These are phyloP conservation scores for Macrochelys suwanniensis DNA, from an alignment of 2,797 vertebrate species.

Conservation along the genomic window DNA sequence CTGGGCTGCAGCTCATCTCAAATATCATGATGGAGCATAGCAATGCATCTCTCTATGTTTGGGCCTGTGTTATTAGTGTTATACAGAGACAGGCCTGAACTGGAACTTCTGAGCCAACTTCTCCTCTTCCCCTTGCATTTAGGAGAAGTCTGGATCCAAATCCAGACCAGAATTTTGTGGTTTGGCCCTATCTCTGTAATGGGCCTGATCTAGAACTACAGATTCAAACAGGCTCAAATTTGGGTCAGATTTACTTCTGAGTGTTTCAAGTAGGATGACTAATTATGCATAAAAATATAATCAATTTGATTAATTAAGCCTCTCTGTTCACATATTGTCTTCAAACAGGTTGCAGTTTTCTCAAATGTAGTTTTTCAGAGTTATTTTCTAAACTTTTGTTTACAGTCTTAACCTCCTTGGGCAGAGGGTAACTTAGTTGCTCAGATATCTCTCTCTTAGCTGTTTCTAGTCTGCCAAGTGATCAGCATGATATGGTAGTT, in stretches of 20 bases:
- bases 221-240: too few relatives aligned
- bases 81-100: neutral
- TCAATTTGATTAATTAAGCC: neutral
- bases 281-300: neutral
- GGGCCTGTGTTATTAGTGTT: neutral
- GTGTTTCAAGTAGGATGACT: neutral
- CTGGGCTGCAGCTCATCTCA: neutral
- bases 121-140: neutral
- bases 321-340: constrained; percentile 11
- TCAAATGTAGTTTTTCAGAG: neutral
- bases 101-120: neutral
- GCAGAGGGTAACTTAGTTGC: constrained; percentile 20
- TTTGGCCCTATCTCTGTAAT: neutral
- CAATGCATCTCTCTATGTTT: neutral
- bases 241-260: neutral
- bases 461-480: constrained; percentile 4
- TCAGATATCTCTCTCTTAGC: neutral
- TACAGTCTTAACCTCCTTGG: neutral
- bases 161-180: neutral
- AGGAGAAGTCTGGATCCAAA: neutral
- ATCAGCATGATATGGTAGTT: neutral
- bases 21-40: neutral
- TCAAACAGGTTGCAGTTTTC: constrained; percentile 40
- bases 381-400: constrained; percentile 44
- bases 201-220: neutral